These are phyloP conservation scores for Penaeus chinensis DNA, from an alignment of 1,140 invertebrate species.

Conservation along the genomic window DNA sequence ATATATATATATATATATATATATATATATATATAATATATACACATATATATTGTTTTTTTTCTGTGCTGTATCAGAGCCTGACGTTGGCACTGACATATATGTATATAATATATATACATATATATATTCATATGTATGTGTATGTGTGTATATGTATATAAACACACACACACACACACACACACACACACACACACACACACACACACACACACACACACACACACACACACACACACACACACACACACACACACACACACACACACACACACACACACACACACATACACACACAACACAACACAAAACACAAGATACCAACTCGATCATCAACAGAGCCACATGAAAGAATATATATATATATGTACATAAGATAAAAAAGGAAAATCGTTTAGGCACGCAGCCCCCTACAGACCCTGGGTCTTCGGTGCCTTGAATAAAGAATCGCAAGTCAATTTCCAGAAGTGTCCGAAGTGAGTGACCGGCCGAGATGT, in stretches of 20 bases:
- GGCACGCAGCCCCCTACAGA: conserved; percentile 18
- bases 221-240: conserved; percentile 11
- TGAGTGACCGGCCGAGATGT: too few relatives aligned
- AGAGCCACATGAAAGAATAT: not conserved
- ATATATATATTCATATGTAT: not conserved
- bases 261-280: not conserved
- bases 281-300: conserved; percentile 3
- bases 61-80: too few relatives aligned
- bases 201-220: conserved; percentile 5
- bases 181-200: not conserved
- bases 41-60: too few relatives aligned
- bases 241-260: not conserved
- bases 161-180: not conserved
- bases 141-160: not conserved
- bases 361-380: too few relatives aligned
- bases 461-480: conserved; percentile 55
- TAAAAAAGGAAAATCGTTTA: conserved; percentile 6
- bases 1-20: too few relatives aligned
- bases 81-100: not conserved
- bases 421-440: conserved; percentile 39
- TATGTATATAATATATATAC: too few relatives aligned
- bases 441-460: conserved; percentile 60
- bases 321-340: conserved; percentile 15
- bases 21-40: too few relatives aligned
- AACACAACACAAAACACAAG: not conserved